Conservation (phyloP, 2,797 vertebrate species). For the Spinibarbus caldwelli region DNA sequence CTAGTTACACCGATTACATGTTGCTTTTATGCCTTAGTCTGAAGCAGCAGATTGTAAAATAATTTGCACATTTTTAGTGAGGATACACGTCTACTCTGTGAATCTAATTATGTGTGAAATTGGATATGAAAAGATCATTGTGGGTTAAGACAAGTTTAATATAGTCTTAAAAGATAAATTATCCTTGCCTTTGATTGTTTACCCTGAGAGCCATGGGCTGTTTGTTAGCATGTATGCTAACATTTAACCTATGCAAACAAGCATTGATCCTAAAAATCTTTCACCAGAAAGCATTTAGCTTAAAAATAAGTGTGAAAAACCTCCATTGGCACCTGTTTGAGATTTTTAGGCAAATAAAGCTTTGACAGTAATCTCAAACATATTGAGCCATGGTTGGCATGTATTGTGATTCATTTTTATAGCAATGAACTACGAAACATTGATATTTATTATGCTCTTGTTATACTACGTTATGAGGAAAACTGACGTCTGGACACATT, state of each 20-base stretch:
- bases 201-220: background rate
- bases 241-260: background rate
- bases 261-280: background rate
- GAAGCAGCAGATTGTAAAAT: slow-evolving; percentile 51
- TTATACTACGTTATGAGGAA: slow-evolving; percentile 45
- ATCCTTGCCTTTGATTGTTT: slow-evolving; percentile 24
- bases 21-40: background rate
- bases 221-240: slow-evolving; percentile 7
- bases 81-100: slow-evolving; percentile 50
- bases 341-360: slow-evolving; percentile 19
- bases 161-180: slow-evolving; percentile 67
- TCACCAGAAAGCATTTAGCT: background rate
- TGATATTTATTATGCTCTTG: slow-evolving; percentile 35
- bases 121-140: slow-evolving; percentile 28
- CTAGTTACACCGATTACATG: slow-evolving; percentile 16
- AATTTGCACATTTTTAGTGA: slow-evolving; percentile 13
- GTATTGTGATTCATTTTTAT: slow-evolving; percentile 38
- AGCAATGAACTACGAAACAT: slow-evolving; percentile 30
- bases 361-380: slow-evolving; percentile 42
- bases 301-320: background rate
- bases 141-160: slow-evolving; percentile 61
- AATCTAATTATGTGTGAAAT: slow-evolving; percentile 57
- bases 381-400: slow-evolving; percentile 47
- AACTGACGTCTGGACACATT: background rate
- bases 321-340: background rate